phyloP scores from a whole-genome alignment of 1,140 invertebrate genomes.

The Agrypnia vestita region DNA sequence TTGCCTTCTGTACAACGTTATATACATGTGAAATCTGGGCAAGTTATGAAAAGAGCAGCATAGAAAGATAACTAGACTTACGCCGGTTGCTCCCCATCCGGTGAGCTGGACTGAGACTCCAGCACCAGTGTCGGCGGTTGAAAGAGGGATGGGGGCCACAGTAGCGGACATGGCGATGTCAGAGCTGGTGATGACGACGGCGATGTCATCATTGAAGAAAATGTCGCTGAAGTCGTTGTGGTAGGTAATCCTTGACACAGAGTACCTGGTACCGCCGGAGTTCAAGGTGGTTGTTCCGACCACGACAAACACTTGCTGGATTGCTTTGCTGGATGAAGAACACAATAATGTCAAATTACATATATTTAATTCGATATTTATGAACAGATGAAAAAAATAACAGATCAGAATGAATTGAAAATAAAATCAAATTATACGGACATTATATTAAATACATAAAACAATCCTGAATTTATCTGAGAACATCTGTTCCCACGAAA shows the following conservation, averaged over 20 bases:
- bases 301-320: conserved; percentile 66
- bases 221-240: conserved; percentile 71
- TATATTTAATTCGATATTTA: not conserved
- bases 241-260: conserved; percentile 66
- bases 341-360: not conserved
- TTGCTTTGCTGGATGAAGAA: conserved; percentile 57
- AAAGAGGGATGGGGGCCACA: conserved; percentile 68
- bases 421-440: not conserved
- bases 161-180: conserved; percentile 66
- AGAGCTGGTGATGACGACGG: conserved; percentile 68
- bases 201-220: conserved; percentile 71
- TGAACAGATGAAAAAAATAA: not conserved
- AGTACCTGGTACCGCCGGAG: conserved; percentile 69
- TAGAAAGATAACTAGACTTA: no score
- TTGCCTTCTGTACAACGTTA: no score
- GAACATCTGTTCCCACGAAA: not conserved
- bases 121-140: conserved; percentile 54
- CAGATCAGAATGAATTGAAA: not conserved
- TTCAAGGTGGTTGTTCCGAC: conserved; percentile 72
- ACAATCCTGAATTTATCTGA: not conserved
- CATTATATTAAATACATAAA: not conserved
- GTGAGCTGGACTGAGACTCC: conserved; percentile 64
- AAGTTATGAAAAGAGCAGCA: no score
- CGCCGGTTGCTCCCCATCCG: no score
- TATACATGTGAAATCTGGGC: no score